Base-by-base conservation (phyloP, 2,113 vertebrate species). In the Nycticebus coucang region DNA sequence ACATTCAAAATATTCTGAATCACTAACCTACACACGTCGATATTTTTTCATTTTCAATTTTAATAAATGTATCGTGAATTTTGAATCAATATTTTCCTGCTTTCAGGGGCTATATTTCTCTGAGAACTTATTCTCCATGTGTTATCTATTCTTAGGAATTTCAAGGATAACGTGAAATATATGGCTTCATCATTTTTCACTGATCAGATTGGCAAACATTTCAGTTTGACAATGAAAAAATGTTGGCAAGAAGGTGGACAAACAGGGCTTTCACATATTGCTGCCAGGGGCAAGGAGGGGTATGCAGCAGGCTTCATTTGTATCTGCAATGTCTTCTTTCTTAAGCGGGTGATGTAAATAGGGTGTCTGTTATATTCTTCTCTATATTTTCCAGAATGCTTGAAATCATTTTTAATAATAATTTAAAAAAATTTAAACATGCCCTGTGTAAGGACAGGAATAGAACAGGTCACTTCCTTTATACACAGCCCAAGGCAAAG, bases 1-100 rank as follows among this genome's bases (percentile, higher is more conserved):
- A 89, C 24, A 35, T 93, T 97, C 88, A 97, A 95, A 85, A 79
- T 86, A 84, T 91, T 88, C 45, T 59, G 84, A 97, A 72, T 95
- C 85, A 93, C 87, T 97, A 74, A 21, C 60, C 86, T 59, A 96
- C 68, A 91, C 9, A 86, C 1, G 97, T 97, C 95, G 7, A 97
- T 97, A 97, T n/a, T 77, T 55, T 82, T 30, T 75, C 55, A 92
- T 88, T 87, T 95, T 92, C 72, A 50, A 85, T 64, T 88, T 92
- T 95, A 91, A 96, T 96, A 95, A 94, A 94, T 94, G 62, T 75
- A 85, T 19, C n/a, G 21, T 90, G 62, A 71, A 82, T 87, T 95
- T 87, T 87, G 87, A 92, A 85, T 95, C 88, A 64, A 94, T 90
- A 82, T 60, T 75, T 92, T 53, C 62, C 33, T 87, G 75, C 78